Base-by-base conservation (phyloP, 1,140 invertebrate species). In the Lepidotrigona ventralis region DNA sequence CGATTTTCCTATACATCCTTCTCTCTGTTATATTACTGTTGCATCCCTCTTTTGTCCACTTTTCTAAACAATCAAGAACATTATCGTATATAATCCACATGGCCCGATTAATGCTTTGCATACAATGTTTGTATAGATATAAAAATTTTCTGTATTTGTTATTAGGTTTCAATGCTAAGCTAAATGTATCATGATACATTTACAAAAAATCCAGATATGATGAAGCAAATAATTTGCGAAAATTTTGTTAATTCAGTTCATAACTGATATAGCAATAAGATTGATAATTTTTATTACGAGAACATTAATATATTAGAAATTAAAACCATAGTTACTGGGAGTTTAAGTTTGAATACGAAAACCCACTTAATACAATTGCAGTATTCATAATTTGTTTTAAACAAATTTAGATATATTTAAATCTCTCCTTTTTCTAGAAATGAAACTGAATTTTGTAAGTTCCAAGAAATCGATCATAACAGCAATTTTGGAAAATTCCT, bases 231-330 rank as follows among this genome's bases (percentile, higher is more conserved):
- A 73, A 85, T 54, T 53, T 68, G 15, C 63, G 46, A 71, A 56
- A 78, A 84, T 83, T 73, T 85, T 82, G 72, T 66, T 81, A 89
- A 58, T 74, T 83, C 66, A 77, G 68, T 76, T 51, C 79, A 56
- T 69, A 85, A 51, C 68, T 73, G 39, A 85, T 29, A 80, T 84
- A 88, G 86, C 74, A 86, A 85, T 87, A 83, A 85, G 76, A 89
- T 85, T 53, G 77, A 88, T 85, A 85, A 87, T 85, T 85, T 83
- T 79, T 78, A 83, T 51, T 51, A 78, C 39, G 23, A 78, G 58
- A 84, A 58, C 76, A 72, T 83, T 85, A 85, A 79, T 73, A 80
- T 14, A 66, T 58, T 63, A 69, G 29, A 63, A 77, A 29, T 69
- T 64, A 70, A 53, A 72, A 23, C 26, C 51, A 79, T 54, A 26